phyloP scores from a whole-genome alignment of 1,140 invertebrate species.

The Trichogramma pretiosum region DNA sequence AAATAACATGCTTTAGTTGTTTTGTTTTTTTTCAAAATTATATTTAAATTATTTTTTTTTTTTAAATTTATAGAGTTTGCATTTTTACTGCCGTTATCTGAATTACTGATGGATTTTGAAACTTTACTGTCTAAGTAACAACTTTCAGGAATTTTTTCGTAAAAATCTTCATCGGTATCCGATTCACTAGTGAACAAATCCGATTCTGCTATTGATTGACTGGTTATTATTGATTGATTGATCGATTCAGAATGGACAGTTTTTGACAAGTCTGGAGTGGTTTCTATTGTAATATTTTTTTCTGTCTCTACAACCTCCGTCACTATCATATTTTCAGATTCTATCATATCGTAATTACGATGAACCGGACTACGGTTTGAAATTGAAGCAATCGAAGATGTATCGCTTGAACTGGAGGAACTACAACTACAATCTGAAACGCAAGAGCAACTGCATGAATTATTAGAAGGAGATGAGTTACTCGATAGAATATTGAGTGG shows the following conservation, averaged over 20 bases:
- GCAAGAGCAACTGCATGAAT: conserved; percentile 67
- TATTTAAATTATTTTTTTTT: too few relatives aligned
- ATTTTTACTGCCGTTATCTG: conserved; percentile 61
- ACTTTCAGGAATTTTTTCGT: conserved; percentile 72
- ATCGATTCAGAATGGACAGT: too few relatives aligned
- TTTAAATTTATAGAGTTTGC: too few relatives aligned
- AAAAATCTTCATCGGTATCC: conserved; percentile 78
- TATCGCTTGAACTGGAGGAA: conserved; percentile 56
- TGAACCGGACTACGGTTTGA: too few relatives aligned
- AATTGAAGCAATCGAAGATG: too few relatives aligned
- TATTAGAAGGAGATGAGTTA: conserved; percentile 64
- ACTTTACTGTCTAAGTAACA: too few relatives aligned
- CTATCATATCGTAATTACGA: too few relatives aligned
- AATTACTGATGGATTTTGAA: too few relatives aligned
- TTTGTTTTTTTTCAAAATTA: too few relatives aligned
- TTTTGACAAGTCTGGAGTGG: too few relatives aligned
- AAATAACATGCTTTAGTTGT: too few relatives aligned
- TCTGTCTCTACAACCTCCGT: conserved; percentile 32
- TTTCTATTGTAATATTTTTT: conserved; percentile 4
- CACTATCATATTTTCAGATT: conserved; percentile 35
- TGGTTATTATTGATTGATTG: conserved; percentile 14
- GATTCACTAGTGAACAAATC: conserved; percentile 75
- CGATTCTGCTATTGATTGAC: conserved; percentile 62
- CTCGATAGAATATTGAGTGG: too few relatives aligned
- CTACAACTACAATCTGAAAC: conserved; percentile 72